Evolutionary conservation across 2,797 vertebrate species (phyloP).

Genomic region (Enoplosus armatus): DNA sequence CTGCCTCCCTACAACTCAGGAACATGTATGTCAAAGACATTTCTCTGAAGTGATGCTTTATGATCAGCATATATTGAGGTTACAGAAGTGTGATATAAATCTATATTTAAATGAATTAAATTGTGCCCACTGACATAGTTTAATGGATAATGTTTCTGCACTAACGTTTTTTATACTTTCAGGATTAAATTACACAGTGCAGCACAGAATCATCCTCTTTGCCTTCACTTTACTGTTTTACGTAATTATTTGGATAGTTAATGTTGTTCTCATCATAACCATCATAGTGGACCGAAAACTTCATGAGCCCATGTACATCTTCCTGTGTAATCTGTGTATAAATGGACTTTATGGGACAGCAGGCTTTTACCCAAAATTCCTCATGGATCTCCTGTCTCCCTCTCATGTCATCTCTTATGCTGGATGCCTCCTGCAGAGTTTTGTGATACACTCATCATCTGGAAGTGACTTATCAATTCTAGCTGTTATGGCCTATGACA

Average conservation of each 20-base stretch:
- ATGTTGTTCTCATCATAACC: not conserved
- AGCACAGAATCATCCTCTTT: constrained; percentile 37
- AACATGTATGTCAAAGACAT: not conserved
- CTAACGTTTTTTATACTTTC: constrained; percentile 46
- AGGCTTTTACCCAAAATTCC: constrained; percentile 46
- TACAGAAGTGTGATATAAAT: not conserved
- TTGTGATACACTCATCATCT: constrained; percentile 24
- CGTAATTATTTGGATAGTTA: constrained; percentile 13
- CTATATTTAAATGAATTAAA: not conserved
- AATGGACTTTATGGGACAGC: constrained; percentile 39
- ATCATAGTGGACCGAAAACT: constrained; percentile 34
- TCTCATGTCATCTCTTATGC: constrained; percentile 33
- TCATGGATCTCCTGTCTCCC: constrained; percentile 30
- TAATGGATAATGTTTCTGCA: constrained; percentile 46
- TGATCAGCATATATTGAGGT: not conserved
- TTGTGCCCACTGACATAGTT: not conserved
- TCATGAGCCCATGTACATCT: constrained; percentile 51
- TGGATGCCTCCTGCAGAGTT: constrained; percentile 10
- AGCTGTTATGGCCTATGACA: constrained; percentile 47
- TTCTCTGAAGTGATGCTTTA: not conserved
- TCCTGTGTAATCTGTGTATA: constrained; percentile 47
- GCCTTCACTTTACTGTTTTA: constrained; percentile 33
- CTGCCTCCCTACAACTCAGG: not conserved
- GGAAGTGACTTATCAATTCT: constrained; percentile 18
- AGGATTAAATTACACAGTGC: constrained; percentile 45